Percentiles rank a stretch among this genome's conserved stretches.
Evolutionary conservation across 2,113 vertebrate species (phyloP).

Genomic region (Myrmophylax atrothorax): DNA sequence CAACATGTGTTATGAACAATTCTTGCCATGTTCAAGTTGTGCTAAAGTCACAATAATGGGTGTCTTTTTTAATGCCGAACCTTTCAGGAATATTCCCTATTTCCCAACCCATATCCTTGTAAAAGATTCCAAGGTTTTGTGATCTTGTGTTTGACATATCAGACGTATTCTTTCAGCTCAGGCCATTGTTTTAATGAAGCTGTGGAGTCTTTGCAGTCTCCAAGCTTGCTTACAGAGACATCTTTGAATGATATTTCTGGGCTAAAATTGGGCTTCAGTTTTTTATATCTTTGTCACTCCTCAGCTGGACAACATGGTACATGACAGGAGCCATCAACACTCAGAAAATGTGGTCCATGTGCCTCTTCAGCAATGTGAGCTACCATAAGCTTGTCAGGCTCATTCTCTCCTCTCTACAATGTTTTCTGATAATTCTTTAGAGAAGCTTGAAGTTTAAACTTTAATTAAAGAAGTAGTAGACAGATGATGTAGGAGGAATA

Average conservation of each 20-base stretch:
- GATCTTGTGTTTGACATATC: neutral
- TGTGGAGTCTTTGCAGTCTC: neutral
- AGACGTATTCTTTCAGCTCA: neutral
- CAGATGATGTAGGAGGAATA: neutral
- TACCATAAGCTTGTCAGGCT: neutral
- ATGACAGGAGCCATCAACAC: neutral
- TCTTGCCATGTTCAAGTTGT: neutral
- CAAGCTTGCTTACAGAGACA: neutral
- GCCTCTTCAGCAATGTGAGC: neutral
- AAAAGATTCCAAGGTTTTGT: neutral
- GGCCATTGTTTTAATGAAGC: neutral
- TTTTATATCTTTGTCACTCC: neutral
- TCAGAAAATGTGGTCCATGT: neutral
- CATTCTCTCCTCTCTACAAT: neutral
- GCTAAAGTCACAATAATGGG: neutral
- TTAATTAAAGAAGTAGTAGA: neutral
- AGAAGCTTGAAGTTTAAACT: neutral
- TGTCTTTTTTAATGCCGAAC: neutral
- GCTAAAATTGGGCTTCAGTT: neutral
- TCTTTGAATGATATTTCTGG: neutral
- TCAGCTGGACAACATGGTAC: neutral
- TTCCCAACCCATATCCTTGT: neutral
- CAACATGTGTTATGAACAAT: neutral
- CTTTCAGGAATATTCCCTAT: neutral
- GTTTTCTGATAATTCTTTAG: neutral